Conservation (phyloP, 2,888 invertebrate species). For the Netelia virgata region DNA sequence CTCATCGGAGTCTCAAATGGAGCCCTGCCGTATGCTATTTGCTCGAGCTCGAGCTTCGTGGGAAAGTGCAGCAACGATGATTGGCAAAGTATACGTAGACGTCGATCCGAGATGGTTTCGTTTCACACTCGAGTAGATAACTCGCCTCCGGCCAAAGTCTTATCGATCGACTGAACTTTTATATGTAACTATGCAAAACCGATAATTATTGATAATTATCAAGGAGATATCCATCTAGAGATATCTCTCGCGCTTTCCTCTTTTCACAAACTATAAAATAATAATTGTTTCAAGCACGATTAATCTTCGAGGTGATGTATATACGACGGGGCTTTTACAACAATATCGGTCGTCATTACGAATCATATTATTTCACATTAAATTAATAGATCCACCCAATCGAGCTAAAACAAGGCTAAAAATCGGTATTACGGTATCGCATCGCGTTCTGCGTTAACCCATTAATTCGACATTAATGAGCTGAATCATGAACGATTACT, state of each 20-base stretch:
- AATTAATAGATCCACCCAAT: constrained; percentile 18
- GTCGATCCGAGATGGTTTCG: constrained; percentile 64
- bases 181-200: not conserved
- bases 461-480: not conserved
- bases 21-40: not conserved
- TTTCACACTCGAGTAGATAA: constrained; percentile 74
- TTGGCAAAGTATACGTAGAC: constrained; percentile 27
- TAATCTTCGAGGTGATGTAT: not conserved
- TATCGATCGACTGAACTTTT: not conserved
- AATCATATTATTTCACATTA: not conserved
- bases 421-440: not conserved
- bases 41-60: constrained; percentile 42
- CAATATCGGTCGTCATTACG: not conserved
- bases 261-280: no score
- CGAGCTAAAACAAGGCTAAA: constrained; percentile 8
- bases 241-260: no score
- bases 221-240: no score
- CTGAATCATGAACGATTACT: no score
- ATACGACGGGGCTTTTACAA: no score
- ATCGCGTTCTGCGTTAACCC: constrained; percentile 1
- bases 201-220: not conserved
- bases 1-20: constrained; percentile 39
- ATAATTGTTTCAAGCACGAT: no score
- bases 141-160: not conserved
- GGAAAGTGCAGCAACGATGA: constrained; percentile 60